A percentile compares a stretch with the other conserved stretches of the same genome.
Conservation (phyloP, 1,140 invertebrate genomes). For the Drosophila nigromelanica region DNA sequence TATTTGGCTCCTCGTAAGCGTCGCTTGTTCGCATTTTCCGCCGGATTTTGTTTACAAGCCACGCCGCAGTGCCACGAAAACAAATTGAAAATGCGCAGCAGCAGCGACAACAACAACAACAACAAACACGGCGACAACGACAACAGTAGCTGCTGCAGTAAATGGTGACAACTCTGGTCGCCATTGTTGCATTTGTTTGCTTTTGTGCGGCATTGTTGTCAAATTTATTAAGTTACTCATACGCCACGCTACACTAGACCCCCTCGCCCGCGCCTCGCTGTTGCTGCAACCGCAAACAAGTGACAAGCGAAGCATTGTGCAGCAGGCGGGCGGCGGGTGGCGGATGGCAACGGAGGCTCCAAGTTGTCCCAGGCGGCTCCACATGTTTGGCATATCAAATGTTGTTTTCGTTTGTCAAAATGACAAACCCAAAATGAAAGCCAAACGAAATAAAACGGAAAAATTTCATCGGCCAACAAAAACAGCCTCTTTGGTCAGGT, state of each 20-base stretch:
- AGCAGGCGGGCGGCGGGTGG: neutral
- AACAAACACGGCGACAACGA: constrained; percentile 19
- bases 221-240: constrained; percentile 83
- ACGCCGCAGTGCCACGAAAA: constrained; percentile 70
- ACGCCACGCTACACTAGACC: constrained; percentile 45
- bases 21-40: constrained; percentile 74
- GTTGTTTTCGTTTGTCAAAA: constrained; percentile 65
- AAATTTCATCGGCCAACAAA: constrained; percentile 31
- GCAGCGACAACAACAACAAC: constrained; percentile 23
- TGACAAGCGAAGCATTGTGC: constrained; percentile 26
- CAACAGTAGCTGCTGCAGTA: constrained; percentile 25
- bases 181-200: constrained; percentile 69
- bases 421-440: constrained; percentile 47
- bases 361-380: constrained; percentile 24
- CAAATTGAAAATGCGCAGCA: constrained; percentile 74
- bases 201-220: constrained; percentile 73
- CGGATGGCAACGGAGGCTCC: neutral
- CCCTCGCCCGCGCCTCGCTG: neutral
- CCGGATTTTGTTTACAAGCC: constrained; percentile 81
- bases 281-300: constrained; percentile 41
- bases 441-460: constrained; percentile 34
- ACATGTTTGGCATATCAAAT: constrained; percentile 63
- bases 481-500: constrained; percentile 9
- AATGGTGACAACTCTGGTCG: constrained; percentile 27
- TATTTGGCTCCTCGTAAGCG: constrained; percentile 62